Evolutionary conservation across 2,888 invertebrate species (phyloP).

Genomic region (Pristionchus exspectatus): DNA sequence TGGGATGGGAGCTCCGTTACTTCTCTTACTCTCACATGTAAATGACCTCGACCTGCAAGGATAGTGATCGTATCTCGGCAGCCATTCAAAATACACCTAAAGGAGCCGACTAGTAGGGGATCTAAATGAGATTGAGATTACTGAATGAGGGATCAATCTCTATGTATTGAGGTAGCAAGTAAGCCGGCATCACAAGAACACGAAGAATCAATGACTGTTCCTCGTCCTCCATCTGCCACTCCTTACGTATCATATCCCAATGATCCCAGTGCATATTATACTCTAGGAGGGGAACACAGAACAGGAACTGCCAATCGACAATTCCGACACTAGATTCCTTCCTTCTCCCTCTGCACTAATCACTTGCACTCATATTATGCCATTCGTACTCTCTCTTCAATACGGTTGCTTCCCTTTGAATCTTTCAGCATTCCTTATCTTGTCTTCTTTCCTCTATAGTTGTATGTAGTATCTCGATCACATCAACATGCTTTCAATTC

Average conservation of each 20-base stretch:
- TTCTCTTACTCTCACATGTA: slow-evolving; percentile 2
- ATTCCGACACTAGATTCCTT: background rate
- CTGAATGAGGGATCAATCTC: background rate
- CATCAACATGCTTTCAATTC: slow-evolving; percentile 41
- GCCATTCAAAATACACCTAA: slow-evolving; percentile 16
- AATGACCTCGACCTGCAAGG: slow-evolving; percentile 48
- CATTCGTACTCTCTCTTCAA: slow-evolving; percentile 28
- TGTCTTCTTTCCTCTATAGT: slow-evolving; percentile 24
- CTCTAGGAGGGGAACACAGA: slow-evolving; percentile 71
- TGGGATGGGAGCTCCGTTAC: background rate
- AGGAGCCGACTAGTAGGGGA: background rate
- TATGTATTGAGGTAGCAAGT: slow-evolving; percentile 73
- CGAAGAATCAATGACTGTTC: slow-evolving; percentile 71
- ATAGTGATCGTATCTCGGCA: slow-evolving; percentile 48
- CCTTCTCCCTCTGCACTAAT: background rate
- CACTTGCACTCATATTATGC: slow-evolving; percentile 18
- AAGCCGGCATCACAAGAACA: slow-evolving; percentile 75
- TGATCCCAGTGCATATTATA: slow-evolving; percentile 77
- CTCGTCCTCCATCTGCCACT: slow-evolving; percentile 66
- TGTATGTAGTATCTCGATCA: slow-evolving; percentile 44
- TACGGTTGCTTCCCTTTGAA: slow-evolving; percentile 37
- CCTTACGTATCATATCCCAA: slow-evolving; percentile 78
- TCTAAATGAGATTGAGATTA: background rate
- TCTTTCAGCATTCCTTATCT: slow-evolving; percentile 23
- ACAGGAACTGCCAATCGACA: slow-evolving; percentile 2